Base-by-base conservation (phyloP, 2,888 invertebrate genomes). In the Acrobasis consociella region DNA sequence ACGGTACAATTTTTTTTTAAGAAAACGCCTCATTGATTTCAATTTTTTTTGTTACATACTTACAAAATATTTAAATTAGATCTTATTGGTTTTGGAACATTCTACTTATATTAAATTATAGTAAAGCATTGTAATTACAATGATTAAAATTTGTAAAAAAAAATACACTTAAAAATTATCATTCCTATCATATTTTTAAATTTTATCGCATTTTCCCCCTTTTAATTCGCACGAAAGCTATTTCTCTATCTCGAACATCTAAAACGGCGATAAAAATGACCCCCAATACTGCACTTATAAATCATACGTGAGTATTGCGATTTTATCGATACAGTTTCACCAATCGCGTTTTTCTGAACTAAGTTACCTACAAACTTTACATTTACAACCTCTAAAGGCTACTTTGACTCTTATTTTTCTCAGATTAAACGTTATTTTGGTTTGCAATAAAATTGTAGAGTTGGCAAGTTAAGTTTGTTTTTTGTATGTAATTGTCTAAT, bases 401-500 rank as follows among this genome's bases (percentile, higher is more conserved):
- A 39, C 22, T 9, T 22, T 7, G 39, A 39, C 17, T 17, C 39
- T n/a, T 51, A 60, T 16, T 13, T 1, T 0, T 9, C 1, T n/a
- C 1, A n/a, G 0, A 0, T 16, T 61, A 64, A 58, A 42, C 22
- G 0, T 17, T 42, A 22, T 42, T 56, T 56, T 56, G 1, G 42
- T 42, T 17, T 42, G 42, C 0, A 0, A 17, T 5, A 7, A 16
- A 13, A 2, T 42, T 13, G 5, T 5, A 22, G 42, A 56, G n/a
- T 15, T 8, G 17, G 3, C n/a, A 42, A 42, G 17, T 13, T 13
- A 13, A 13, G 22, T 42, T 71, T 71, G 66, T 77, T 67, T 65
- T 72, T 69, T 69, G 71, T 71, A 69, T 71, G 82, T 86, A 86
- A 86, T 86, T 85, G 86, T 84, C 83, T 84, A 82, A 85, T 84